Percentiles rank a stretch among this genome's conserved stretches.
phyloP scores from a whole-genome alignment of 2,888 invertebrate genomes.

The Cotesia congregata region DNA sequence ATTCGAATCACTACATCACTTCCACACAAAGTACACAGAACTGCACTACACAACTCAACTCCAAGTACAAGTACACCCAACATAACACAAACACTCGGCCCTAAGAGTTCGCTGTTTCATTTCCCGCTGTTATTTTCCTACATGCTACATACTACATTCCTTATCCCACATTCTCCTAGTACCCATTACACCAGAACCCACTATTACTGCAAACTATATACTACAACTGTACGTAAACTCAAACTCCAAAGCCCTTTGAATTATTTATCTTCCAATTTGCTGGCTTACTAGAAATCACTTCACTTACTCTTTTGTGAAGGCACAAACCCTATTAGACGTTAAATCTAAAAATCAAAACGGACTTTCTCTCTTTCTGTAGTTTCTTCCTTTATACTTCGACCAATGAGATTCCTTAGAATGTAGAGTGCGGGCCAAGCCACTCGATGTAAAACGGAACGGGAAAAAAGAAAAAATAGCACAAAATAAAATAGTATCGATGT shows the following conservation, averaged over 20 bases:
- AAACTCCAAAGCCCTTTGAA: constrained; percentile 22
- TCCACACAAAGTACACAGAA: constrained; percentile 2
- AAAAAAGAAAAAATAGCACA: neutral
- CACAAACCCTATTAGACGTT: neutral
- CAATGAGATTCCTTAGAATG: too few relatives aligned
- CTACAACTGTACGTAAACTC: constrained; percentile 1
- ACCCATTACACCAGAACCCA: neutral
- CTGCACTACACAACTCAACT: neutral
- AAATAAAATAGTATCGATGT: constrained; percentile 10
- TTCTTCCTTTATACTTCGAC: neutral
- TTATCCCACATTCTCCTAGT: neutral
- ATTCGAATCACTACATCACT: neutral
- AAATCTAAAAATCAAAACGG: neutral
- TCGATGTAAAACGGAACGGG: too few relatives aligned
- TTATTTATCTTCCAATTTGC: constrained; percentile 41
- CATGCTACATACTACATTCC: neutral
- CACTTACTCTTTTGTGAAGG: constrained; percentile 10
- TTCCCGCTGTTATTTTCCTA: neutral
- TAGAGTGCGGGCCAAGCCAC: too few relatives aligned
- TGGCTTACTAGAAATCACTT: constrained; percentile 37
- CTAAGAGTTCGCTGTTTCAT: neutral
- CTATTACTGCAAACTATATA: neutral
- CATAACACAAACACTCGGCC: neutral
- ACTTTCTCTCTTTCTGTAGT: too few relatives aligned
- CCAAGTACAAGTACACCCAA: neutral